A percentile compares a stretch with the other conserved stretches of the same genome.
These are phyloP conservation scores for Pithys albifrons DNA, from an alignment of 2,113 vertebrate species.

Conservation along the genomic window DNA sequence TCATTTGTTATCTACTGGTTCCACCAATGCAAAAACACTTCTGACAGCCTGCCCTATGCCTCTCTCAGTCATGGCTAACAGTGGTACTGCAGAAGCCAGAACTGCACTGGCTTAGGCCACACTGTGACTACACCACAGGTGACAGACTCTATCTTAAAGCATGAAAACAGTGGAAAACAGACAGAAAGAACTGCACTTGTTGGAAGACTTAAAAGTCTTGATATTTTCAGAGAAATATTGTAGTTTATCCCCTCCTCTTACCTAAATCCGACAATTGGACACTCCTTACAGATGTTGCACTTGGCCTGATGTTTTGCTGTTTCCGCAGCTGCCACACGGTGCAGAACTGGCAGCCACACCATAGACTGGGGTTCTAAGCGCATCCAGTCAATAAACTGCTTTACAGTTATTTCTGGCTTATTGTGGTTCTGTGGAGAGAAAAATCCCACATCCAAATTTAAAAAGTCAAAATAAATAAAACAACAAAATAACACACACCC, in stretches of 20 bases:
- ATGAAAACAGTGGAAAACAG: neutral
- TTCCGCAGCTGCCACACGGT: slow-evolving; percentile 94
- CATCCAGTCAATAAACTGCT: slow-evolving; percentile 97
- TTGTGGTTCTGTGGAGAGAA: slow-evolving; percentile 86
- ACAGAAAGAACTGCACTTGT: neutral
- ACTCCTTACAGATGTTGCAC: slow-evolving; percentile 99
- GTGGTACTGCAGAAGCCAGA: neutral
- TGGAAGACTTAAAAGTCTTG: neutral
- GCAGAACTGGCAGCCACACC: slow-evolving; percentile 97
- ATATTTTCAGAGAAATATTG: neutral
- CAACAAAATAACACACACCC: neutral
- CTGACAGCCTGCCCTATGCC: neutral
- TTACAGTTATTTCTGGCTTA: slow-evolving; percentile 91
- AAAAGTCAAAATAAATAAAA: neutral
- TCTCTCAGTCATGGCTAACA: neutral
- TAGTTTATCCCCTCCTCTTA: slow-evolving; percentile 45
- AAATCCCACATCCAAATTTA: neutral
- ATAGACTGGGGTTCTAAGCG: slow-evolving; percentile 95
- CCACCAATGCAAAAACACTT: neutral
- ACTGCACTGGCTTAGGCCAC: neutral
- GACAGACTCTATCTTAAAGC: neutral
- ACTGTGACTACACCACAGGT: neutral
- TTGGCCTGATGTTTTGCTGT: slow-evolving; percentile 98
- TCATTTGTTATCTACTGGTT: neutral
- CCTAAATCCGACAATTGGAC: slow-evolving; percentile 97